Percentiles rank a stretch among this genome's conserved stretches.
Conservation (phyloP, 2,113 vertebrate species). For the Percina caprodes region DNA sequence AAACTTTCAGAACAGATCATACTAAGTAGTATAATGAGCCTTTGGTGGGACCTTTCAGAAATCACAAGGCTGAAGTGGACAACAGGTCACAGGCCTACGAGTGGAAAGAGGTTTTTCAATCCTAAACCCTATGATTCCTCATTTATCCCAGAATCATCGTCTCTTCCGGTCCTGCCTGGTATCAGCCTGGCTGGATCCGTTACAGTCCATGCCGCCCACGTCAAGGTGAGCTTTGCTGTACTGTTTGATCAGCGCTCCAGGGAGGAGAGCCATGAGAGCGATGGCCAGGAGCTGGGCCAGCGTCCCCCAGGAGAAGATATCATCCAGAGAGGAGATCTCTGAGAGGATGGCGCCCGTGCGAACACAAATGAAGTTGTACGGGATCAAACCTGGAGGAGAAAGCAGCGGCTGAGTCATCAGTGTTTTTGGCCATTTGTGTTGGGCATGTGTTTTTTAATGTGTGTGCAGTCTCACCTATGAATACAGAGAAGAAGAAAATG, state of each 20-base stretch:
- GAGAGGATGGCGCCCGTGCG: constrained; percentile 95
- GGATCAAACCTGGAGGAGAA: constrained; percentile 88
- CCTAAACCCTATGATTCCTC: neutral
- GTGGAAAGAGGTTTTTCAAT: neutral
- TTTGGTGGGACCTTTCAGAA: constrained; percentile 33
- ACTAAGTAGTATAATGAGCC: neutral
- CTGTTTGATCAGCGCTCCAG: constrained; percentile 91
- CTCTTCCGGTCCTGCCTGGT: constrained; percentile 82
- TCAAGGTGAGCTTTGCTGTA: constrained; percentile 85
- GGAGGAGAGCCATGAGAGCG: constrained; percentile 90
- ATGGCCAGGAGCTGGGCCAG: constrained; percentile 91
- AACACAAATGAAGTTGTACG: constrained; percentile 98
- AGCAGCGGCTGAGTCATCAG: neutral
- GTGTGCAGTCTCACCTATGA: constrained; percentile 90
- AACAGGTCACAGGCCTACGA: constrained; percentile 25
- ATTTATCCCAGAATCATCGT: constrained; percentile 39
- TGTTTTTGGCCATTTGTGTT: neutral
- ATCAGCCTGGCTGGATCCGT: constrained; percentile 52
- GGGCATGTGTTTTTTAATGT: too few species aligned
- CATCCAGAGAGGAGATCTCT: constrained; percentile 91
- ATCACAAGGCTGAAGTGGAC: constrained; percentile 11
- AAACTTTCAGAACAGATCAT: constrained; percentile 9
- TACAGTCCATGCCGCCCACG: constrained; percentile 79
- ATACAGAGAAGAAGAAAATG: constrained; percentile 95
- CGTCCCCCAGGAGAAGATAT: constrained; percentile 94